Percentiles rank a stretch among this genome's conserved stretches.
These are phyloP conservation scores for Thyatira batis DNA, from an alignment of 2,888 invertebrate species.

Conservation along the genomic window DNA sequence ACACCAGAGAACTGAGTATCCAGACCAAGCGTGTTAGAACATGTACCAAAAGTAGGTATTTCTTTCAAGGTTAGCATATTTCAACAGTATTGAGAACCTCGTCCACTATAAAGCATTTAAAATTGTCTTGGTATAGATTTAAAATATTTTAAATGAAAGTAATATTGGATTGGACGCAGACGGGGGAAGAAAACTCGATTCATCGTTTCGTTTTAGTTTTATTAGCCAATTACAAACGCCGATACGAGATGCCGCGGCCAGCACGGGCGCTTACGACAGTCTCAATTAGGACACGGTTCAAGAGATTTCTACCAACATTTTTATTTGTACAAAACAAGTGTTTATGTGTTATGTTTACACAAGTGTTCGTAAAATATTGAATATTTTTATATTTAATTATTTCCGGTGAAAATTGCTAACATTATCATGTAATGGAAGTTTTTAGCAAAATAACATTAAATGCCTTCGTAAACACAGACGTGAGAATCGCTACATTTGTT, in stretches of 20 bases:
- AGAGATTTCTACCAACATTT: background rate
- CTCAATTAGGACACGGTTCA: background rate
- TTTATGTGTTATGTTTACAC: background rate
- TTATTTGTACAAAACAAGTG: background rate
- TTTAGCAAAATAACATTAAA: too few species aligned
- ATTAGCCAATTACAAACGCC: too few species aligned
- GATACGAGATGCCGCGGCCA: background rate
- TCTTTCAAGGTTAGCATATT: background rate
- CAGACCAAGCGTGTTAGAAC: background rate
- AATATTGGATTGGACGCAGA: background rate
- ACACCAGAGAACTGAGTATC: background rate
- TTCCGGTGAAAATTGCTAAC: background rate
- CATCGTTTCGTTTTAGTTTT: background rate
- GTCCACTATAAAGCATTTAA: too few species aligned
- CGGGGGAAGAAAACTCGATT: background rate
- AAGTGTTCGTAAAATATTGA: background rate
- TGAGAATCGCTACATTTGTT: too few species aligned
- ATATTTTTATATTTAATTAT: background rate
- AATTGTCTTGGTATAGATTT: background rate
- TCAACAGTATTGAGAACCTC: background rate
- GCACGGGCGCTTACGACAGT: background rate
- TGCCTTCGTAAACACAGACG: too few species aligned
- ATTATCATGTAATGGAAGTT: too few species aligned
- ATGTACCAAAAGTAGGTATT: background rate
- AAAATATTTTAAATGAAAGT: background rate